These are phyloP conservation scores for Cheilosia scutellata DNA, from an alignment of 2,888 invertebrate species.

Conservation along the genomic window DNA sequence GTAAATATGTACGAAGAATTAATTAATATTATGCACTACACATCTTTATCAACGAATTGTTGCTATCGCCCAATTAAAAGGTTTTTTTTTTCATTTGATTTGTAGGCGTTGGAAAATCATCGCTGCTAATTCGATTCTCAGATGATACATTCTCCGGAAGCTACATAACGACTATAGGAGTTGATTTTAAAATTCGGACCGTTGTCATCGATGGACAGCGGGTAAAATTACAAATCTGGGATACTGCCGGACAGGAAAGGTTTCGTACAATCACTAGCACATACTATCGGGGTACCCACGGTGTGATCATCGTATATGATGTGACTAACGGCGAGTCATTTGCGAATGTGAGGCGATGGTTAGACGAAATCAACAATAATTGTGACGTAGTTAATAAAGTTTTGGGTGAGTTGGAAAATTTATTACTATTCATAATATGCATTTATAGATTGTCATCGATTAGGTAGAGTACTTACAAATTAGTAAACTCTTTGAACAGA, in stretches of 20 bases:
- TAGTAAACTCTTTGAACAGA: no score
- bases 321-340: constrained; percentile 99
- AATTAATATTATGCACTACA: background rate
- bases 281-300: constrained; percentile 99
- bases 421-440: no score
- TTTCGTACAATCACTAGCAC: constrained; percentile 99
- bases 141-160: constrained; percentile 99
- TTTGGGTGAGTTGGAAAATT: constrained; percentile 88
- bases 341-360: constrained; percentile 99
- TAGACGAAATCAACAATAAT: constrained; percentile 99
- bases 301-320: constrained; percentile 99
- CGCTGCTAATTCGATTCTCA: constrained; percentile 96
- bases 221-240: constrained; percentile 99
- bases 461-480: no score
- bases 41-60: constrained; percentile 31
- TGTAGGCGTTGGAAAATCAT: constrained; percentile 99
- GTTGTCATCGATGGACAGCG: constrained; percentile 95
- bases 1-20: background rate
- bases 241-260: constrained; percentile 98
- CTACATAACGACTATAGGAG: constrained; percentile 99
- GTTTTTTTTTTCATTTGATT: constrained; percentile 35
- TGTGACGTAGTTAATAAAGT: constrained; percentile 99
- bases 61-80: constrained; percentile 20
- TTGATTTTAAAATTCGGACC: constrained; percentile 99
- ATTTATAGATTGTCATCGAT: no score